Conservation (phyloP, 2,797 vertebrate genomes). For the Sebastes iracundus region DNA sequence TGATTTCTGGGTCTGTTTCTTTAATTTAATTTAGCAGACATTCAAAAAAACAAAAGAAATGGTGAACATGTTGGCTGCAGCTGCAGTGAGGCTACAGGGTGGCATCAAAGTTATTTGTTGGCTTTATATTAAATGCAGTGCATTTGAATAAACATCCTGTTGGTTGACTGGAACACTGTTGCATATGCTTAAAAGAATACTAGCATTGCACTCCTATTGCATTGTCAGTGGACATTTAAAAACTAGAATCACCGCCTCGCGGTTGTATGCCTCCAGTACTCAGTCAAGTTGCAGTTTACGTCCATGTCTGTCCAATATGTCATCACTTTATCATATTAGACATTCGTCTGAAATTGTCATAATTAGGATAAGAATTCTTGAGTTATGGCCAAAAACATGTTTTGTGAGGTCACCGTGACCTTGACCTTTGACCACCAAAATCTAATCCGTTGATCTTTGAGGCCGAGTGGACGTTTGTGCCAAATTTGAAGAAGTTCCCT, state of each 20-base stretch:
- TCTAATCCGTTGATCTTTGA: too few species aligned
- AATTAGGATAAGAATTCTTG: too few species aligned
- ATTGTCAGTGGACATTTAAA: not conserved
- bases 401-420: too few species aligned
- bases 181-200: not conserved
- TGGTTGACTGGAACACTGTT: not conserved
- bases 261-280: too few species aligned
- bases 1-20: not conserved
- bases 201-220: not conserved
- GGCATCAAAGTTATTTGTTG: not conserved
- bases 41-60: not conserved
- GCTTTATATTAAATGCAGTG: not conserved
- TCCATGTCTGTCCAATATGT: too few species aligned
- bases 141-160: not conserved
- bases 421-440: too few species aligned
- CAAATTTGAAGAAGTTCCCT: too few species aligned
- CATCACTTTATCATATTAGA: too few species aligned
- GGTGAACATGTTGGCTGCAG: not conserved
- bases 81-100: not conserved
- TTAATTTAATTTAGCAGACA: not conserved
- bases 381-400: too few species aligned
- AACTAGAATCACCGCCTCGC: not conserved
- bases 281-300: too few species aligned
- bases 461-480: too few species aligned
- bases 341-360: too few species aligned